Conservation (phyloP, 1,140 invertebrate genomes). For the Popillia japonica region DNA sequence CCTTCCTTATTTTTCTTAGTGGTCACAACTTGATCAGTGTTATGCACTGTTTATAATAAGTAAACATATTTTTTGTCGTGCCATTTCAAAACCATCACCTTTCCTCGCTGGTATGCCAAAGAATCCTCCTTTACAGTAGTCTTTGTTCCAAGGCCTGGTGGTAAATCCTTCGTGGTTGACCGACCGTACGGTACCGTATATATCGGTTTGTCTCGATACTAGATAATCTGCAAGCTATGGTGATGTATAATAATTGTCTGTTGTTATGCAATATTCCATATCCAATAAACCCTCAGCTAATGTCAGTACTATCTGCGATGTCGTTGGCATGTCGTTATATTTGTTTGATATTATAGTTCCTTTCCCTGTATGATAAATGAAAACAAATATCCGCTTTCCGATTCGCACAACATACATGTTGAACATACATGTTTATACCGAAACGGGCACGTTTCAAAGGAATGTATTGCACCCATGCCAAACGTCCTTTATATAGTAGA, state of each 20-base stretch:
- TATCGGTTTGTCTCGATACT: background rate
- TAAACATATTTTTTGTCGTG: conserved; percentile 40
- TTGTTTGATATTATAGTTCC: conserved; percentile 29
- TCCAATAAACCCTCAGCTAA: background rate
- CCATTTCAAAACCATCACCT: conserved; percentile 40
- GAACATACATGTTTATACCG: conserved; percentile 43
- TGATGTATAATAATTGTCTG: conserved; percentile 42
- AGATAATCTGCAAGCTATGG: conserved; percentile 37
- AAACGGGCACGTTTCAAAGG: conserved; percentile 40
- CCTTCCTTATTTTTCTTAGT: conserved; percentile 33
- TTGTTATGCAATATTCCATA: conserved; percentile 21
- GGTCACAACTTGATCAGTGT: conserved; percentile 14
- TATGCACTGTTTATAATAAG: conserved; percentile 40
- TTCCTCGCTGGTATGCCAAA: conserved; percentile 22
- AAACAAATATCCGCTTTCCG: conserved; percentile 40
- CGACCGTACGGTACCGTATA: conserved; percentile 38
- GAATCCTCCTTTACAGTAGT: conserved; percentile 26
- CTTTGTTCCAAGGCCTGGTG: conserved; percentile 38
- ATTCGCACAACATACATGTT: conserved; percentile 42
- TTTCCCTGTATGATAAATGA: conserved; percentile 40
- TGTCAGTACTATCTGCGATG: conserved; percentile 39
- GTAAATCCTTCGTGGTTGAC: conserved; percentile 29
- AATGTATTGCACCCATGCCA: conserved; percentile 41
- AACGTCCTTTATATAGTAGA: conserved; percentile 39
- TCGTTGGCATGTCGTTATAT: conserved; percentile 24